Base-by-base conservation (phyloP, 2,113 vertebrate genomes). In the Electrona antarctica region DNA sequence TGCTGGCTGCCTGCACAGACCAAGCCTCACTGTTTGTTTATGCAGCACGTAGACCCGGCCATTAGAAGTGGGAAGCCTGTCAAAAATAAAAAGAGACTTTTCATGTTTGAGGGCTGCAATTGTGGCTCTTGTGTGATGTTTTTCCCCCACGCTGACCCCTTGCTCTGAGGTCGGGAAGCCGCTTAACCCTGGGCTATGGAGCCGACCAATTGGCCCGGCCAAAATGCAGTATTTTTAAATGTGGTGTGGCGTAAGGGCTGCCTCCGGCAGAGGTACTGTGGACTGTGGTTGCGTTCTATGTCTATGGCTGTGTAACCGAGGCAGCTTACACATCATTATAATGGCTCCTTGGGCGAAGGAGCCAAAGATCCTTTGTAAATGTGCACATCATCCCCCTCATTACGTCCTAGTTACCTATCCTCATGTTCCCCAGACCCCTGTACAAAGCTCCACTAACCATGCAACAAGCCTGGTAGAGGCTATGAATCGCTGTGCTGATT, bases 51-150 rank as follows among this genome's bases (percentile, higher is more conserved):
- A 84, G 87, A 89, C 80, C 81, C 78, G 10, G 81, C 86, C 88
- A 90, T 92, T 92, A 93, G 89, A 88, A 89, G 82, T 88, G 79
- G 88, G 89, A 89, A 87, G 86, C 69, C 90, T 91, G 90, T 92
- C 90, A 90, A 90, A 89, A 91, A 92, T 89, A 90, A 92, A 93
- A 90, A 85, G 89, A 89, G 88, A 92, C 91, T 93, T 90, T 91
- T 92, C 92, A 90, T 93, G 93, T 93, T 91, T 83, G 89, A 91
- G 92, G 89, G 83, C 87, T 88, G 90, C 91, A 92, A 92, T 92
- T 92, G 89, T 90, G 92, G 89, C 82, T 93, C 84, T 93, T 89
- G 89, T 92, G 92, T 90, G 89, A 91, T 92, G 91, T 92, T 90
- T 88, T 81, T 88, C 73, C 83, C 85, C 83, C 76, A 79, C 83